These are phyloP conservation scores for Phaenicophaeus curvirostris DNA, from an alignment of 2,797 vertebrate species.

Conservation along the genomic window DNA sequence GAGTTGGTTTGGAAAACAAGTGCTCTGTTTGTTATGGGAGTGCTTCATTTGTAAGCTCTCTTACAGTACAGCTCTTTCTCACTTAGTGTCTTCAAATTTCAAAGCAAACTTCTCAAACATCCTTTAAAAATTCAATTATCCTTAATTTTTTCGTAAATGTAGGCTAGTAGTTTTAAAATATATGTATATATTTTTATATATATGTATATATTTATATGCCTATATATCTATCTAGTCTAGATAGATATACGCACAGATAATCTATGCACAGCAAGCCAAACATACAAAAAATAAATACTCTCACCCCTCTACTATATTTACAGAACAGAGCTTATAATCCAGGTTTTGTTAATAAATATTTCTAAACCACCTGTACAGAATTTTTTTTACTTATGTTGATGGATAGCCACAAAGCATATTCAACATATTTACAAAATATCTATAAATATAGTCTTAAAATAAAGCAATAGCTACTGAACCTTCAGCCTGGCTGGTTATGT, in stretches of 20 bases:
- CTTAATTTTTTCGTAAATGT: conserved; percentile 49
- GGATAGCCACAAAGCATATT: conserved; percentile 85
- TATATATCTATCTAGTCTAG: conserved; percentile 59
- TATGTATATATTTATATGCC: conserved; percentile 66
- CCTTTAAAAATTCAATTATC: conserved; percentile 60
- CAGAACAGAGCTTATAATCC: conserved; percentile 75
- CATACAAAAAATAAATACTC: conserved; percentile 86
- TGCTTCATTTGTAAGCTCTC: background rate
- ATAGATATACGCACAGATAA: conserved; percentile 67
- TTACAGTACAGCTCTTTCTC: background rate
- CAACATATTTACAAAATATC: conserved; percentile 81
- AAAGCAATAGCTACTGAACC: conserved; percentile 73
- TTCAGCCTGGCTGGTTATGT: conserved; percentile 75
- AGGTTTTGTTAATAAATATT: conserved; percentile 85
- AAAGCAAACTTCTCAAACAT: conserved; percentile 56
- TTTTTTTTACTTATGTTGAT: conserved; percentile 79
- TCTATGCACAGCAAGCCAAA: conserved; percentile 74
- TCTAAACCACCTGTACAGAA: conserved; percentile 75
- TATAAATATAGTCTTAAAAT: conserved; percentile 82
- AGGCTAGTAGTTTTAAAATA: conserved; percentile 73
- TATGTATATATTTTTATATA: conserved; percentile 62
- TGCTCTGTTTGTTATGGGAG: background rate
- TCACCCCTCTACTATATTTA: conserved; percentile 79
- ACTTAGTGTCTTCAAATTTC: conserved; percentile 30
- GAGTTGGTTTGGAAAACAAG: background rate